Evolutionary conservation across 1,140 invertebrate species (phyloP), one percentile per base, ranked within the genome.

Genomic region (Halyomorpha halys): DNA sequence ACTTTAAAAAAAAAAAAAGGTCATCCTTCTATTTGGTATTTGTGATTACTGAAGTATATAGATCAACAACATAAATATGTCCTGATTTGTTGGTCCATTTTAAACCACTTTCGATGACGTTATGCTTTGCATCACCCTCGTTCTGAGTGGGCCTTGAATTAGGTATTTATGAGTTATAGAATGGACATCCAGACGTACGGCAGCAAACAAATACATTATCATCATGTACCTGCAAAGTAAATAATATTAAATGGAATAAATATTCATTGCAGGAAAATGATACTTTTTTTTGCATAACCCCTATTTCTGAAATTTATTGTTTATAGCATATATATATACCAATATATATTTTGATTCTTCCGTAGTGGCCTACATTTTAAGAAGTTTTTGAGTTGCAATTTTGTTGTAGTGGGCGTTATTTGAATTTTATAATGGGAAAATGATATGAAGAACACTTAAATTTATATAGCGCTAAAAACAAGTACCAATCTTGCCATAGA

Each of bases 121-220:
- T 18, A 23, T 63, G 61, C 6, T 49, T 25, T 14, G 13, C n/a
- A 27, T 67, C 59, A n/a, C 64, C 66, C 39, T 67, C 66, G 45
- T 67, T 67, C 49, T 67, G 64, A 30, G 64, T 66, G 49, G 66
- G 16, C 66, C 66, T n/a, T 15, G 30, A 18, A 67, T 67, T 4
- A 67, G 60, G 60, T 62, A 67, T 62, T 67, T 67, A 59, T 62
- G 63, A 45, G 66, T 62, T 44, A 68, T 66, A 9, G 64, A 66
- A 19, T 65, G n/a, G 25, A 68, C 62, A 21, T 68, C 15, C 30
- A 62, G 54, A 39, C 49, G 63, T 62, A 61, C 21, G 13, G 63
- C 47, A 16, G 63, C 63, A 65, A 65, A 67, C 21, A 62, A 44
- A 49, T 65, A 65, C 23, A 62, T 27, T 15, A 53, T 15, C 11